phyloP scores from a whole-genome alignment of 2,797 vertebrate species.

The Pseudochirops cupreus region DNA sequence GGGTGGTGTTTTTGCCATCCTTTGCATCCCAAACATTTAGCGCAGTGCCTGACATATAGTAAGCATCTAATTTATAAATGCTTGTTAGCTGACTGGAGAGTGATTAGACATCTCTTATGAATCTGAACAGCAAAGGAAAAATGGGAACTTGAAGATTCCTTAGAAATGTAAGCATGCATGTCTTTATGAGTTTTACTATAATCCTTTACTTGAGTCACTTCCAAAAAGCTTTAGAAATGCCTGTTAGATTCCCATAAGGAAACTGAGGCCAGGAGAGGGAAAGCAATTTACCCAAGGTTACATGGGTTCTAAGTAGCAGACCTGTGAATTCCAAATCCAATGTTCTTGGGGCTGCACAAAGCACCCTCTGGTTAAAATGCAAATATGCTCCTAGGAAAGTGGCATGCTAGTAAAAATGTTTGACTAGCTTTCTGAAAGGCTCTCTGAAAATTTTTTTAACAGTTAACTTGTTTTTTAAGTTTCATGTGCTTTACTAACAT shows the following conservation, averaged over 20 bases:
- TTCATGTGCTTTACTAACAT: background rate
- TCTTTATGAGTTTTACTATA: background rate
- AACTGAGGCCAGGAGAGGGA: background rate
- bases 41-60: background rate
- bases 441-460: no score
- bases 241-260: no score
- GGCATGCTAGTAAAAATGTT: background rate
- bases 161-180: background rate
- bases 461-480: background rate
- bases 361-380: background rate
- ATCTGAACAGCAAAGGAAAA: background rate
- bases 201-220: background rate
- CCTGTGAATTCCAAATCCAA: background rate
- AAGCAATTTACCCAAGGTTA: background rate
- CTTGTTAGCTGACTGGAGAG: background rate
- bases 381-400: background rate
- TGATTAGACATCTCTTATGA: background rate
- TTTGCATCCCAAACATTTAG: background rate
- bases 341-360: background rate
- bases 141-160: background rate
- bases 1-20: background rate
- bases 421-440: background rate
- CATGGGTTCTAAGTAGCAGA: background rate
- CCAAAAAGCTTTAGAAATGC: background rate
- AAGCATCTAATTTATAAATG: background rate